phyloP scores from a whole-genome alignment of 1,140 invertebrate genomes.

The Charaxes varanes region DNA sequence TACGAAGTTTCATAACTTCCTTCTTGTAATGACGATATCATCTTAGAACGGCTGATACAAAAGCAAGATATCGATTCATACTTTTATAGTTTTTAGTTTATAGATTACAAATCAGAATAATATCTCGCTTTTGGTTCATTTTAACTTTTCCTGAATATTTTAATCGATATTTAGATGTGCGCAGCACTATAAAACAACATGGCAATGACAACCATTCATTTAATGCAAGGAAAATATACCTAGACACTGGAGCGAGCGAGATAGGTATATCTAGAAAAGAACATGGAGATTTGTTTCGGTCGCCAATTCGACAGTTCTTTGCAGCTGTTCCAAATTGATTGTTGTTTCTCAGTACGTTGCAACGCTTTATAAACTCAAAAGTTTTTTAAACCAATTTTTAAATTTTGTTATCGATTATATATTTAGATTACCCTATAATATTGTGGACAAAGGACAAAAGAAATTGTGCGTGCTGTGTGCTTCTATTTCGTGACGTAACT shows the following conservation, averaged over 20 bases:
- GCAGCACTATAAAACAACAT: conserved; percentile 14
- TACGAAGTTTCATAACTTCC: too few relatives aligned
- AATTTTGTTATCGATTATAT: conserved; percentile 8
- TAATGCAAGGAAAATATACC: conserved; percentile 1
- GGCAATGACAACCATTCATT: conserved; percentile 2
- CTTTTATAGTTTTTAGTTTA: too few relatives aligned
- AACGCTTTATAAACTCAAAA: conserved; percentile 20
- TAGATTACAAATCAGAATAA: too few relatives aligned
- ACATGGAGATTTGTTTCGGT: conserved; percentile 36
- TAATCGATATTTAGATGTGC: background rate
- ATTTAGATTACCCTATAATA: conserved; percentile 14
- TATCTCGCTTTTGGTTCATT: too few relatives aligned
- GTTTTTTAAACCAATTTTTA: conserved; percentile 18
- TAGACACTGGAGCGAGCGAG: conserved; percentile 19
- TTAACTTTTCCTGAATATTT: background rate
- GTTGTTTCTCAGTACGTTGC: conserved; percentile 21
- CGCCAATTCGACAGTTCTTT: conserved; percentile 36
- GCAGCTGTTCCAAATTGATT: conserved; percentile 56
- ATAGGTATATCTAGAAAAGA: conserved; percentile 27
- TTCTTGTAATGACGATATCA: too few relatives aligned
- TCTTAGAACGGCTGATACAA: too few relatives aligned
- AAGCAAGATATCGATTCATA: too few relatives aligned
- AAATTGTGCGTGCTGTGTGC: conserved; percentile 27
- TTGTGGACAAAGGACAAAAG: conserved; percentile 28
- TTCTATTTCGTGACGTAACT: conserved; percentile 64